Evolutionary conservation across 2,888 invertebrate genomes (phyloP).

Genomic region (Philonicus albiceps): DNA sequence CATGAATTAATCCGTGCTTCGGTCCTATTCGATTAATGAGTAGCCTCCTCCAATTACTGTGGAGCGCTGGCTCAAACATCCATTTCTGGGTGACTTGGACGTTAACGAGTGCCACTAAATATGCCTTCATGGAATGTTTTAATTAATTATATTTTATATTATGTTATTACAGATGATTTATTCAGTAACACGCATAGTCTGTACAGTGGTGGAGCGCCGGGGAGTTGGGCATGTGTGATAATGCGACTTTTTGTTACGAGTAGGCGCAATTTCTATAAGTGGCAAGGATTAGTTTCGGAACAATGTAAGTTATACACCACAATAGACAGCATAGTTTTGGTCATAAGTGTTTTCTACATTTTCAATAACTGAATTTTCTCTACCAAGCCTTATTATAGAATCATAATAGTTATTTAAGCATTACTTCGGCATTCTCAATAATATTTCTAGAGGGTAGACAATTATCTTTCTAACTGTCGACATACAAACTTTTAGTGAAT

Average conservation of each 20-base stretch:
- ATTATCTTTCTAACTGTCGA: too few relatives aligned
- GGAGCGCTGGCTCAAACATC: neutral
- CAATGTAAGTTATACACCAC: neutral
- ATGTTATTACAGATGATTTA: conserved; percentile 26
- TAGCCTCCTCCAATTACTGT: neutral
- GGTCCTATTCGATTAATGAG: conserved; percentile 35
- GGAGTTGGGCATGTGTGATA: neutral
- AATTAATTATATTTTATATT: conserved; percentile 37
- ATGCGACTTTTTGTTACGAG: neutral
- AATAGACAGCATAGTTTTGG: neutral
- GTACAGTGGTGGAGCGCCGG: neutral
- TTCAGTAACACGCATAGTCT: neutral
- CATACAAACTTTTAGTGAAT: too few relatives aligned
- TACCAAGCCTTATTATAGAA: neutral
- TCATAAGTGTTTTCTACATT: neutral
- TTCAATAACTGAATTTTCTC: neutral
- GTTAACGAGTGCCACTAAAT: conserved; percentile 38
- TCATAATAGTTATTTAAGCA: neutral
- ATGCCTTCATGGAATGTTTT: conserved; percentile 35
- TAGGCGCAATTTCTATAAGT: neutral
- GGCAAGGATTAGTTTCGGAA: neutral
- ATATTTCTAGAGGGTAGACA: neutral
- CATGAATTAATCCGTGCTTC: conserved; percentile 40
- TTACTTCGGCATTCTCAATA: neutral
- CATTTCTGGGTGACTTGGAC: conserved; percentile 16